A percentile compares a stretch with the other conserved stretches of the same genome.
Evolutionary conservation across 2,113 vertebrate genomes (phyloP).

Genomic region (Circaetus gallicus): DNA sequence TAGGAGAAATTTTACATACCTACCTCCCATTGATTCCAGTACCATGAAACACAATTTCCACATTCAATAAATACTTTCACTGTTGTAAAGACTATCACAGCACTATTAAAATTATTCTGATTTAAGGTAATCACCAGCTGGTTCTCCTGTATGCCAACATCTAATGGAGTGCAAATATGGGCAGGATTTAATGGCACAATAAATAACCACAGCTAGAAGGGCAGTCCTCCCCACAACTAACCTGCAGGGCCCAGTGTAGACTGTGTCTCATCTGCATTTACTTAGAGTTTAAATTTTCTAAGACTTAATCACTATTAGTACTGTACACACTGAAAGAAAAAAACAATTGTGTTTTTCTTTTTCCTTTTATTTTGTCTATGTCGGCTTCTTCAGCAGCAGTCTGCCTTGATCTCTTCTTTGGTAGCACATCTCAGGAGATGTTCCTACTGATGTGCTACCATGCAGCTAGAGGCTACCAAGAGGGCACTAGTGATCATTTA

Average conservation of each 20-base stretch:
- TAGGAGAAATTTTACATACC: background rate
- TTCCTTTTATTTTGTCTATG: background rate
- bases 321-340: background rate
- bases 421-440: background rate
- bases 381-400: accelerated
- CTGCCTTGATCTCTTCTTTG: background rate
- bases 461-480: background rate
- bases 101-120: background rate
- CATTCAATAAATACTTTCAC: background rate
- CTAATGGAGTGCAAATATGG: background rate
- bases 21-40: background rate
- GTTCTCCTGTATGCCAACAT: background rate
- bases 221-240: background rate
- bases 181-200: background rate
- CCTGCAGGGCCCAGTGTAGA: background rate
- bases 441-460: background rate
- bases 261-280: background rate
- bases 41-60: background rate
- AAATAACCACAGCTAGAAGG: background rate
- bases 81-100: background rate
- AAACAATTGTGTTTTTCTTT: background rate
- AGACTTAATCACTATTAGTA: background rate
- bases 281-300: background rate
- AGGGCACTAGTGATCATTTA: background rate
- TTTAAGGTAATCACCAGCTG: background rate